Evolutionary conservation across 2,113 vertebrate species (phyloP).

Genomic region (Silurus glanis): DNA sequence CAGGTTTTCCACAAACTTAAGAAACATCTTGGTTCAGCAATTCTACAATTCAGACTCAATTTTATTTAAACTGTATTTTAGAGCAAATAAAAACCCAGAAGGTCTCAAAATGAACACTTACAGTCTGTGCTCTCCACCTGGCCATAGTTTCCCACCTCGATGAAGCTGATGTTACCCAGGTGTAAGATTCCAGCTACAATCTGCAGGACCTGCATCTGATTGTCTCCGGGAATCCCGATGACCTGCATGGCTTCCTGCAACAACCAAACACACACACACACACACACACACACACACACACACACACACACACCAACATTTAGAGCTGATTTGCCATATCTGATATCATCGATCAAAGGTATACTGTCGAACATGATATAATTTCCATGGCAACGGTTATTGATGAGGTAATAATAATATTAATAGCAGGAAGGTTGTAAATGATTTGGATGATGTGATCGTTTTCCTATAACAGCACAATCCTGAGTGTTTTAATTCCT

Average conservation of each 20-base stretch:
- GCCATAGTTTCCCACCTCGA: constrained; percentile 91
- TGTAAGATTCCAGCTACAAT: constrained; percentile 91
- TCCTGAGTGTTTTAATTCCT: not conserved
- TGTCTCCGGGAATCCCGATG: constrained; percentile 79
- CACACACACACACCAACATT: not conserved
- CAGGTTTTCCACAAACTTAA: too few relatives aligned
- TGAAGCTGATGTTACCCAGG: constrained; percentile 90
- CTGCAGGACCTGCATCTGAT: constrained; percentile 85
- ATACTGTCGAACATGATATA: not conserved
- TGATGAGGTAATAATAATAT: too few relatives aligned
- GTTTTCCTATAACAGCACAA: not conserved
- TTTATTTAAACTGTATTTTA: not conserved
- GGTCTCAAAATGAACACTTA: constrained; percentile 71
- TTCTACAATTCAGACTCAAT: not conserved
- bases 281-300: not conserved
- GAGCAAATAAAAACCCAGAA: not conserved
- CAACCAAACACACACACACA: constrained; percentile 8
- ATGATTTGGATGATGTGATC: not conserved
- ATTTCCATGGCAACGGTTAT: not conserved
- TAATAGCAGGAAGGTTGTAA: too few relatives aligned
- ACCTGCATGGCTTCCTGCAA: constrained; percentile 91
- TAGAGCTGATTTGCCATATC: too few relatives aligned
- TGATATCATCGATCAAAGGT: not conserved
- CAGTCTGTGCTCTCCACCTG: constrained; percentile 86
- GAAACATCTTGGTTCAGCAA: not conserved